phyloP scores from a whole-genome alignment of 2,888 invertebrate genomes.

The Parnassius smintheus region DNA sequence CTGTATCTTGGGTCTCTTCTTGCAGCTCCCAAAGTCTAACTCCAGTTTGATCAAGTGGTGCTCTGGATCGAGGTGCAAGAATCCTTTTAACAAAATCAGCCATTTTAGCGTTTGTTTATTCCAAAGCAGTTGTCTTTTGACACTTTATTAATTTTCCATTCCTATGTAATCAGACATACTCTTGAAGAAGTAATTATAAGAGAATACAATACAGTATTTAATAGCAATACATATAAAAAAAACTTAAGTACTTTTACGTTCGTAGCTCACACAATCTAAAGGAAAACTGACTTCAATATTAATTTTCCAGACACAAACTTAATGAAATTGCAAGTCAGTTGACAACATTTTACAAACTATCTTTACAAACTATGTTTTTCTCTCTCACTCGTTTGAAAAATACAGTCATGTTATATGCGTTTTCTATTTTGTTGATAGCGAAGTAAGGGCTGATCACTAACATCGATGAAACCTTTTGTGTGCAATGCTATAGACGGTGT shows the following conservation, averaged over 20 bases:
- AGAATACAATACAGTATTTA: no score
- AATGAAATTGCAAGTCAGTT: conserved; percentile 22
- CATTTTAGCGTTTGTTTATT: conserved; percentile 39
- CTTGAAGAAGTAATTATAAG: no score
- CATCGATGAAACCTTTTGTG: conserved; percentile 1
- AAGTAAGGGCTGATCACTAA: background rate
- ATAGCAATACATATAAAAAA: no score
- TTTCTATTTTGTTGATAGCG: background rate
- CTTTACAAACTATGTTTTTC: conserved; percentile 5
- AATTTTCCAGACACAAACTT: background rate
- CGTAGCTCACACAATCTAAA: background rate
- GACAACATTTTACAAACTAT: conserved; percentile 6
- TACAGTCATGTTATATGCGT: conserved; percentile 3
- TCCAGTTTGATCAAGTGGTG: conserved; percentile 56
- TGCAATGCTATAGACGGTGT: conserved; percentile 31
- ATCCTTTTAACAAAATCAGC: conserved; percentile 42
- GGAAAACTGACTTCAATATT: conserved; percentile 6
- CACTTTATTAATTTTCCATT: no score
- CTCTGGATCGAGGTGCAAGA: conserved; percentile 62
- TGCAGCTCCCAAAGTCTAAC: conserved; percentile 61
- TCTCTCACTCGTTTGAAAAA: conserved; percentile 6
- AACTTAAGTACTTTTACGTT: background rate
- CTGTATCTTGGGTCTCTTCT: conserved; percentile 33
- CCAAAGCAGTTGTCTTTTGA: no score
- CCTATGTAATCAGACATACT: no score